These are phyloP conservation scores for Andrena hattorfiana DNA, from an alignment of 2,888 invertebrate genomes.

Conservation along the genomic window DNA sequence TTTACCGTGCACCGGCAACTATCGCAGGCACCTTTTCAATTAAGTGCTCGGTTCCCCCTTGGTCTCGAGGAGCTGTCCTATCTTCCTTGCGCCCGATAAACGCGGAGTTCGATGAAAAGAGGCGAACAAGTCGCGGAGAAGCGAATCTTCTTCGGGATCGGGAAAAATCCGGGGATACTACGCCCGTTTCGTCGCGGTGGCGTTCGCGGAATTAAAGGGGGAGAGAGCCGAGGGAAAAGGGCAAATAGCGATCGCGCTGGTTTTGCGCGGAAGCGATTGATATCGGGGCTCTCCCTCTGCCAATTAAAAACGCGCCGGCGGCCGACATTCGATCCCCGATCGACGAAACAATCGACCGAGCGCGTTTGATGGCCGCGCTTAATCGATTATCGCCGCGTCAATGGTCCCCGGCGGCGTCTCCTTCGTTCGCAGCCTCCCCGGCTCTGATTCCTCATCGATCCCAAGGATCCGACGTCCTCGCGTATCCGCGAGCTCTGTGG, in stretches of 20 bases:
- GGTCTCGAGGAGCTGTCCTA: too few species aligned
- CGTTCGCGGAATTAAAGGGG: constrained; percentile 22
- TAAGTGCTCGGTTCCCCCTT: too few species aligned
- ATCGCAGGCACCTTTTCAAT: too few species aligned
- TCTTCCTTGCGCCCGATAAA: too few species aligned
- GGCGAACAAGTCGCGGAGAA: too few species aligned
- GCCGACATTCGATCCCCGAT: constrained; percentile 4
- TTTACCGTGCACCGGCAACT: too few species aligned
- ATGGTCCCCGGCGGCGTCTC: background rate
- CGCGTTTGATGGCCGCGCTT: constrained; percentile 20
- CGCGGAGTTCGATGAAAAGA: too few species aligned
- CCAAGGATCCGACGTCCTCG: background rate
- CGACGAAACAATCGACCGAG: constrained; percentile 24
- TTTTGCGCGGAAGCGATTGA: constrained; percentile 34
- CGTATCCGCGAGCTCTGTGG: background rate
- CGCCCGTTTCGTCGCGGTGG: constrained; percentile 7
- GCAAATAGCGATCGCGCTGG: constrained; percentile 29
- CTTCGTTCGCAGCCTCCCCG: background rate
- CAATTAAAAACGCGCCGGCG: constrained; percentile 43
- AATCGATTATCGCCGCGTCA: constrained; percentile 23
- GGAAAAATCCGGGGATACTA: background rate
- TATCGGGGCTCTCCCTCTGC: constrained; percentile 22
- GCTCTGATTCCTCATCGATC: background rate
- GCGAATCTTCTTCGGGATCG: background rate
- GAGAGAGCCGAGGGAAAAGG: constrained; percentile 11